phyloP scores from a whole-genome alignment of 2,113 vertebrate species.

The Cyanoramphus novaezelandiae region DNA sequence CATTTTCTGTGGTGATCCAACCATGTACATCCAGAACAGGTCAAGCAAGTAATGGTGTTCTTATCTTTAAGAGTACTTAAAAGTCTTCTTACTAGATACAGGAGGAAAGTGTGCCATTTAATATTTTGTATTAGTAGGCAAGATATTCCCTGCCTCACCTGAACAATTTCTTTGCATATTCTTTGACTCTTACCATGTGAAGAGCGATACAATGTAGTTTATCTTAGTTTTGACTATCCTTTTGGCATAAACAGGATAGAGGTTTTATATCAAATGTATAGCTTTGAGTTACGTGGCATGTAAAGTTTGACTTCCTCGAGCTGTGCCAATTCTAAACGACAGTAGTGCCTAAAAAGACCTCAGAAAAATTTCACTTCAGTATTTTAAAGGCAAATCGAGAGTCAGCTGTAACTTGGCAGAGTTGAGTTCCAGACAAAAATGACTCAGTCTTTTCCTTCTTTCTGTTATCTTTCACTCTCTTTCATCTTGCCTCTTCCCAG shows the following conservation, averaged over 20 bases:
- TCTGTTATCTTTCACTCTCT: not conserved
- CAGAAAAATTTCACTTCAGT: not conserved
- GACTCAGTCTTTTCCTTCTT: not conserved
- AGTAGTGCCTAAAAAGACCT: not conserved
- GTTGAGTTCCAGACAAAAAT: not conserved
- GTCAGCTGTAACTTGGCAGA: not conserved
- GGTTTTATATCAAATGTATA: not conserved
- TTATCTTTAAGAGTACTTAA: not conserved
- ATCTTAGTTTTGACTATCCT: not conserved
- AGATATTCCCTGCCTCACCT: not conserved
- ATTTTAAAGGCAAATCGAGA: not conserved
- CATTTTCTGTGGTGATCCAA: not conserved
- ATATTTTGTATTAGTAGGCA: not conserved
- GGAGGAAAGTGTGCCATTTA: not conserved
- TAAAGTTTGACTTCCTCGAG: not conserved
- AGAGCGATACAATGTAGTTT: not conserved
- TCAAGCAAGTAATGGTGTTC: not conserved
- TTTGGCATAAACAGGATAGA: not conserved
- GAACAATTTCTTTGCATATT: not conserved
- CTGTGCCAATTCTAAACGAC: not conserved
- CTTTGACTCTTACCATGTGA: not conserved
- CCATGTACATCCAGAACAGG: not conserved
- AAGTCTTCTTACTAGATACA: not conserved
- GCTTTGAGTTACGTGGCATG: not conserved
- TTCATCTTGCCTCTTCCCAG: not conserved